Percentiles rank a stretch among this genome's conserved stretches.
Conservation (phyloP, 2,888 invertebrate species). For the Lithosia quadra region DNA sequence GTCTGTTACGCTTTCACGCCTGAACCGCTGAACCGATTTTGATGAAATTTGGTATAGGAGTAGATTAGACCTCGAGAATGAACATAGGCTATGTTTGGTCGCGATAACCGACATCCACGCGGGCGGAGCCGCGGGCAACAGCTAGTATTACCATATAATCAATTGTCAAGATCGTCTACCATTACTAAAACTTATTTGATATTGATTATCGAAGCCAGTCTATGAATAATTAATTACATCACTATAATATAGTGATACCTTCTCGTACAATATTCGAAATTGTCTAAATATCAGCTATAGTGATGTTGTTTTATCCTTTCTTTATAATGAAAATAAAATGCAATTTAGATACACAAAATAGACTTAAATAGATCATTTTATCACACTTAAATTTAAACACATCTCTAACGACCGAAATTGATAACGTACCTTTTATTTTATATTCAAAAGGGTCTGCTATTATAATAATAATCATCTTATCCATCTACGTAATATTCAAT, state of each 20-base stretch:
- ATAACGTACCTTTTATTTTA: neutral
- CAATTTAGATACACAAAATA: neutral
- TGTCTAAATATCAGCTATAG: neutral
- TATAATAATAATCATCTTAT: neutral
- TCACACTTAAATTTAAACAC: neutral
- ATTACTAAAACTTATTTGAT: conserved; percentile 1
- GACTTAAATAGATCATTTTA: neutral
- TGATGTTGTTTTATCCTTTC: neutral
- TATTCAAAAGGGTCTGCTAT: neutral
- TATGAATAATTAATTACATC: neutral
- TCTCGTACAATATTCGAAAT: neutral
- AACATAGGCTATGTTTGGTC: too few relatives aligned
- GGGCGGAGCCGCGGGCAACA: too few relatives aligned
- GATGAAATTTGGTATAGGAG: too few relatives aligned
- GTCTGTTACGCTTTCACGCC: too few relatives aligned
- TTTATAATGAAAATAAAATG: neutral
- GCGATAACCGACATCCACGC: too few relatives aligned
- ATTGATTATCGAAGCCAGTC: neutral
- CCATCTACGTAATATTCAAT: neutral
- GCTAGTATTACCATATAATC: too few relatives aligned
- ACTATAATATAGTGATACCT: neutral
- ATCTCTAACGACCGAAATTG: neutral
- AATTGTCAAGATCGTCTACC: neutral
- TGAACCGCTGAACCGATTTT: too few relatives aligned
- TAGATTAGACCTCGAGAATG: too few relatives aligned